Percentiles rank a stretch among this genome's conserved stretches.
Conservation (phyloP, 2,113 vertebrate species). For the Zootoca vivipara region DNA sequence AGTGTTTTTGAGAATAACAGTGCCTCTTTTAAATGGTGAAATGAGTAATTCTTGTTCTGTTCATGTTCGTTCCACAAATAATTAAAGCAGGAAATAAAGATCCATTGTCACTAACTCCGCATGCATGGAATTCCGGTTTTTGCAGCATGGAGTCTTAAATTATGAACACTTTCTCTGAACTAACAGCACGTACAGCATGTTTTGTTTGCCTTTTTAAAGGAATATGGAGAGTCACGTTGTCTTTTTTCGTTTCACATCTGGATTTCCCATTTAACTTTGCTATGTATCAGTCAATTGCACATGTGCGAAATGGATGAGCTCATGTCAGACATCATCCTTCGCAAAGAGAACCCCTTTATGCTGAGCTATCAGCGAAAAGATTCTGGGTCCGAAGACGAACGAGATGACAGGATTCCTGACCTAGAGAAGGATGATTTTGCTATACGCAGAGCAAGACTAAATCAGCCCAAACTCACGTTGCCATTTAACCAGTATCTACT, state of each 20-base stretch:
- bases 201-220: constrained; percentile 29
- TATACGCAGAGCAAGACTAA: constrained; percentile 81
- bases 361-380: constrained; percentile 71
- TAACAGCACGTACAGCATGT: constrained; percentile 54
- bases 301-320: constrained; percentile 61
- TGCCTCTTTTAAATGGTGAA: constrained; percentile 13
- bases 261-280: constrained; percentile 67
- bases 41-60: neutral
- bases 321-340: constrained; percentile 84
- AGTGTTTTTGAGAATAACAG: constrained; percentile 8
- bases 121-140: neutral
- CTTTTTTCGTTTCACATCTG: constrained; percentile 32
- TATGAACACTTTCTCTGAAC: constrained; percentile 29
- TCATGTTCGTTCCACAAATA: neutral
- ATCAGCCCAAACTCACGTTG: constrained; percentile 73
- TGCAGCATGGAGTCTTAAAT: constrained; percentile 12
- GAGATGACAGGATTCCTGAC: constrained; percentile 81
- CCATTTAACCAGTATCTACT: constrained; percentile 82
- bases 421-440: constrained; percentile 93
- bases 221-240: constrained; percentile 35
- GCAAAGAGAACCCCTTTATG: constrained; percentile 85
- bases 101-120: neutral
- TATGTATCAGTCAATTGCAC: constrained; percentile 74
- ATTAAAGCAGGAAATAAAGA: constrained; percentile 32
- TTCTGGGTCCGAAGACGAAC: constrained; percentile 82